Percentiles rank a stretch among this genome's conserved stretches.
These are phyloP conservation scores for Drosophila ficusphila DNA, from an alignment of 1,140 invertebrate genomes.

Conservation along the genomic window DNA sequence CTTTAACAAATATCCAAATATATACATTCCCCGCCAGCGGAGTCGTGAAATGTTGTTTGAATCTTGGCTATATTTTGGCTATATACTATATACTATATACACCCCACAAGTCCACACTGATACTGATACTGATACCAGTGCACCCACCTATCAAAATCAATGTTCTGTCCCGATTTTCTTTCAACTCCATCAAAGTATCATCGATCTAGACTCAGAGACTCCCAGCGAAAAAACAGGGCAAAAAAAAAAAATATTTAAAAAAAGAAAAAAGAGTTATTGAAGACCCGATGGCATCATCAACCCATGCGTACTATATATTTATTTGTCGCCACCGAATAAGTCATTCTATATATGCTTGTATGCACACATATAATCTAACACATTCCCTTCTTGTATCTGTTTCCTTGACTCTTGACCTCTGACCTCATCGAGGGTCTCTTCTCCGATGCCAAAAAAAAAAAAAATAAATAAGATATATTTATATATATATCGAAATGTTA, in stretches of 20 bases:
- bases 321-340: conserved; percentile 11
- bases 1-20: conserved; percentile 5
- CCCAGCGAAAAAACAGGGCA: background rate
- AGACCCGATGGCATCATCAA: conserved; percentile 1
- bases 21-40: conserved; percentile 16
- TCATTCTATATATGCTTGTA: conserved; percentile 13
- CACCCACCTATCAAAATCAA: conserved; percentile 17
- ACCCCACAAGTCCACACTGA: background rate
- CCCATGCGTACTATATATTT: conserved; percentile 1
- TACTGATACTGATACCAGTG: conserved; percentile 5
- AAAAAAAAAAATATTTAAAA: no score
- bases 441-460: conserved; percentile 17
- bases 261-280: background rate
- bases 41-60: conserved; percentile 30
- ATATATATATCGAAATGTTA: conserved; percentile 9
- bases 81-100: conserved; percentile 1
- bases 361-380: conserved; percentile 21
- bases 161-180: conserved; percentile 11
- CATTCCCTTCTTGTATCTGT: conserved; percentile 20
- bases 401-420: conserved; percentile 27
- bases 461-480: background rate
- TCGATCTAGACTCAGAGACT: background rate
- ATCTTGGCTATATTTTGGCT: background rate
- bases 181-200: conserved; percentile 9
- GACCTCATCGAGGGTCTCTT: conserved; percentile 16